Evolutionary conservation across 2,113 vertebrate species (phyloP), one percentile per base, ranked within the genome.

Genomic region (Chionomys nivalis): DNA sequence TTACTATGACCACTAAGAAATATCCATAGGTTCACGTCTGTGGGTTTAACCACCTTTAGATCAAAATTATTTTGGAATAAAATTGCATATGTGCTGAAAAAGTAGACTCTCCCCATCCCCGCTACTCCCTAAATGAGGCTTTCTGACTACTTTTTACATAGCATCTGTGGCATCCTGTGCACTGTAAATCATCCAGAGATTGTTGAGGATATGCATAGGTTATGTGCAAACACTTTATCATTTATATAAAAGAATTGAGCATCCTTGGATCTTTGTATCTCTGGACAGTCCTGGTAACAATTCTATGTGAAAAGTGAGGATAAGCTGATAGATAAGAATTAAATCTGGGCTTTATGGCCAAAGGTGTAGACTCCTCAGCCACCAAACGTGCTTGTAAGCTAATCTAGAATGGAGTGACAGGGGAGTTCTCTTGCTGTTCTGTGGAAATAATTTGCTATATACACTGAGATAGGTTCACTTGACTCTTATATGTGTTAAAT

Each of bases 1-100:
- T 72, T 39, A 76, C 89, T 89, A 26, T 66, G 52, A 78, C 26
- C n/a, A 72, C 63, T 91, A 88, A 85, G 70, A 79, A 66, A 91
- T 61, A 33, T 21, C 2, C n/a, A 73, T 26, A 42, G 24, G 24
- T 28, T 75, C 6, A 55, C 9, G 3, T 75, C 87, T 88, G 49
- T 58, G 52, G 52, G 5, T 21, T 81, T n/a, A n/a, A 24, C 33
- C 33, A 58, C 17, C 33, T 81, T 36, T 58, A 81, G 19, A 58
- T 58, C 19, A n/a, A 81, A 49, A 31, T 49, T 58, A 36, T 24
- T 79, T 81, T 36, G 19, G 17, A n/a, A 58, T 81, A 81, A 81
- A 36, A 39, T 82, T 58, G 4, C 12, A 11, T 82, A 23, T 82
- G 78, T 58, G 19, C 36, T 58, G 21, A n/a, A 82, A 36, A 82